A percentile compares a stretch with the other conserved stretches of the same genome.
These are phyloP conservation scores for Latrodectus elegans DNA, from an alignment of 2,888 invertebrate genomes.

Conservation along the genomic window DNA sequence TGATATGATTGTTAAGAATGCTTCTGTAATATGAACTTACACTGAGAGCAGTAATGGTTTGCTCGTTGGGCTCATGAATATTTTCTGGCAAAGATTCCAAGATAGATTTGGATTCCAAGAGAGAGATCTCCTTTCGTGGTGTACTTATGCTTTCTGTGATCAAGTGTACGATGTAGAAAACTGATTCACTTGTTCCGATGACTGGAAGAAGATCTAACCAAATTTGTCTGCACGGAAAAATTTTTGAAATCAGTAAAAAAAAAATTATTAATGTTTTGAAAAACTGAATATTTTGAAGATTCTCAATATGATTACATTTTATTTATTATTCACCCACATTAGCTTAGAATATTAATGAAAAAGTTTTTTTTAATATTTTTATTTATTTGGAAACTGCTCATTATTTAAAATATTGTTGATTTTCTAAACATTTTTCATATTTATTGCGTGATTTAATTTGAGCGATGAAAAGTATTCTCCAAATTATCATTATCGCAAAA, in stretches of 20 bases:
- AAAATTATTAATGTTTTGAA: no score
- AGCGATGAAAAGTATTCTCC: no score
- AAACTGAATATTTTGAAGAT: no score
- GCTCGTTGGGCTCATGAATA: constrained; percentile 72
- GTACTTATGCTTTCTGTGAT: constrained; percentile 71
- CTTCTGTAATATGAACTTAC: constrained; percentile 67
- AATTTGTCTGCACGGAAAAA: constrained; percentile 72
- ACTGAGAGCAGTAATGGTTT: constrained; percentile 73
- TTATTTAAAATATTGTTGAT: no score
- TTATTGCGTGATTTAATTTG: no score
- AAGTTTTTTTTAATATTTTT: no score
- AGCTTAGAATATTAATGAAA: no score
- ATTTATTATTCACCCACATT: no score
- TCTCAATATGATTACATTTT: no score
- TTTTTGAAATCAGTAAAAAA: background rate
- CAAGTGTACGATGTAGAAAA: constrained; percentile 73
- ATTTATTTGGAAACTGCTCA: no score
- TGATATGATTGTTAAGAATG: background rate
- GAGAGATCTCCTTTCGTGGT: constrained; percentile 58
- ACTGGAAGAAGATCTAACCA: constrained; percentile 73
- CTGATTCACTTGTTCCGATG: constrained; percentile 74
- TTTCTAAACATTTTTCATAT: no score
- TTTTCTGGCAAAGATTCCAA: constrained; percentile 72
- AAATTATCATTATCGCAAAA: no score
- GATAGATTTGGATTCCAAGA: constrained; percentile 69